Base-by-base conservation (phyloP, 1,140 invertebrate genomes). In the Phymastichus coffea region DNA sequence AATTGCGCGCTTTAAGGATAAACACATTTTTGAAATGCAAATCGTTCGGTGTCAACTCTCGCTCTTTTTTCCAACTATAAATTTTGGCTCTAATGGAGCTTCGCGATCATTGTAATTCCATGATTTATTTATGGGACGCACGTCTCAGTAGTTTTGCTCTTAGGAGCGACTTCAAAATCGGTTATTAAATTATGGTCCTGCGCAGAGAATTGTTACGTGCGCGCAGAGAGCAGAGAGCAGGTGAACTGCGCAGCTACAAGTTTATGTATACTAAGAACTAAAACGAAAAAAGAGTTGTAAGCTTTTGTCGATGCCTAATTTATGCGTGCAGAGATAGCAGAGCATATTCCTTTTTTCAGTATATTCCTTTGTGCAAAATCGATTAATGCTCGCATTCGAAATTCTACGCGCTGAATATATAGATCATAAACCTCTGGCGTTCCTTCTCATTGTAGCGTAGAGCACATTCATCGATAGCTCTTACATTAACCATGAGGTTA, bases 41-140 rank as follows among this genome's bases (percentile, higher is more conserved):
- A 72, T 69, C 47, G 15, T 26, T 26, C n/a, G n/a, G 35, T 37
- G 57, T 47, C 44, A 23, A 37, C 48, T 49, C 56, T 38, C 40
- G 63, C 22, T 49, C 62, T 73, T 73, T 35, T 75, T 76, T 72
- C 65, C 64, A 56, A 68, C 73, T 67, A 79, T 78, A 79, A 79
- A 79, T 78, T 78, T 71, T 64, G 59, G 57, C 68, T 76, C 76
- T 78, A 77, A 78, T 78, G 77, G 71, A 75, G 71, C 67, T 68
- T n/a, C n/a, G n/a, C 70, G 70, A 79, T 79, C 73, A 78, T 78
- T 74, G 70, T 79, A 74, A 77, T 77, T 76, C 68, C 51, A 51
- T 26, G 47, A 64, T 59, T 74, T 74, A 77, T 76, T 76, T 75
- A 75, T 75, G 66, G 37, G 30, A 48, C n/a, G 52, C n/a, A n/a